Evolutionary conservation across 2,888 invertebrate species (phyloP).

Genomic region (Cataglyphis livida): DNA sequence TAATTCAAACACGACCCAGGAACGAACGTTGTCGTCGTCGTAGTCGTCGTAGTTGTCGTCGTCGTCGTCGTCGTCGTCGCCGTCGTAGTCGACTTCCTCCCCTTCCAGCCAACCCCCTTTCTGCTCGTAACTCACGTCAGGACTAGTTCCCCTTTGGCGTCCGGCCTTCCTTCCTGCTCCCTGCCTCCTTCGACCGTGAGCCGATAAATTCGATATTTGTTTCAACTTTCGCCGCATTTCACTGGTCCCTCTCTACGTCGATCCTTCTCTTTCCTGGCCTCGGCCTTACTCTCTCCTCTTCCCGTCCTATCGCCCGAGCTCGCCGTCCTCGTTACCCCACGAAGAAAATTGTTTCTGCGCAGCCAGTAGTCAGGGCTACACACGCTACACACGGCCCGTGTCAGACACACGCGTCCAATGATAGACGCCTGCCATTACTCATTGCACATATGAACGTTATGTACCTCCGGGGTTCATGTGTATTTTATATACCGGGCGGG

Average conservation of each 20-base stretch:
- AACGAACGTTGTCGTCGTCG: slow-evolving; percentile 71
- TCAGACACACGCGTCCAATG: slow-evolving; percentile 76
- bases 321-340: slow-evolving; percentile 49
- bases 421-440: slow-evolving; percentile 80
- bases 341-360: slow-evolving; percentile 79
- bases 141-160: slow-evolving; percentile 69
- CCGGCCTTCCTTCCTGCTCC: slow-evolving; percentile 62
- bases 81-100: slow-evolving; percentile 72
- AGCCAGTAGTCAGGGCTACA: slow-evolving; percentile 59
- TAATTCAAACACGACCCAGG: slow-evolving; percentile 74
- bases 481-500: slow-evolving; percentile 52
- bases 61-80: slow-evolving; percentile 69
- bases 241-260: slow-evolving; percentile 57
- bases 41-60: slow-evolving; percentile 51
- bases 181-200: slow-evolving; percentile 56
- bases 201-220: slow-evolving; percentile 85
- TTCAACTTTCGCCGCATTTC: slow-evolving; percentile 84
- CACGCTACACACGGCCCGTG: slow-evolving; percentile 63
- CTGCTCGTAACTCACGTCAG: slow-evolving; percentile 71
- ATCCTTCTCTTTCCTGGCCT: slow-evolving; percentile 22
- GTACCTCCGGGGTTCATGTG: slow-evolving; percentile 23
- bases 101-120: slow-evolving; percentile 58
- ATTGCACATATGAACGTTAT: slow-evolving; percentile 70
- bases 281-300: neutral
- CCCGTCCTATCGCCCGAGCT: neutral